Conservation (phyloP, 2,113 vertebrate species). For the Atractosteus spatula region DNA sequence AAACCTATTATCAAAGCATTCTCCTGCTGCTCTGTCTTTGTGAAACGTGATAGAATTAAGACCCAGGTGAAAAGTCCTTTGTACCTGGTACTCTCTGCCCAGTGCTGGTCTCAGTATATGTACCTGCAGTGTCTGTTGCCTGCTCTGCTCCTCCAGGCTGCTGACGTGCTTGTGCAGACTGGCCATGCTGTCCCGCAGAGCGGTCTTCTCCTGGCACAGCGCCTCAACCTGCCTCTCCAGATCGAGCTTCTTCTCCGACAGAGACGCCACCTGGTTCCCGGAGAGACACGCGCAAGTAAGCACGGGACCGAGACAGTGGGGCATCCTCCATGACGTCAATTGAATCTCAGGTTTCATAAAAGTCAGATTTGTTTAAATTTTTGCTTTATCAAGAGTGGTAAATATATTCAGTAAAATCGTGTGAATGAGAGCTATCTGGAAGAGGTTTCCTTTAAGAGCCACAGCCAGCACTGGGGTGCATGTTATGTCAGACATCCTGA, state of each 20-base stretch:
- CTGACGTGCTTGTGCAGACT: constrained; percentile 46
- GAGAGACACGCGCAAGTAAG: neutral
- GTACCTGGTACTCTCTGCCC: too few species aligned
- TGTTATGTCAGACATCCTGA: too few species aligned
- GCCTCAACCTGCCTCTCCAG: constrained; percentile 52
- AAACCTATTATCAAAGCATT: too few species aligned
- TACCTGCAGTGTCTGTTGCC: constrained; percentile 56
- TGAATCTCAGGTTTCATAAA: neutral
- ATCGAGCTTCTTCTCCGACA: constrained; percentile 54
- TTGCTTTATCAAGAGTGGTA: neutral
- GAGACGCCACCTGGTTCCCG: constrained; percentile 47
- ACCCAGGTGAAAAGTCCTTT: too few species aligned
- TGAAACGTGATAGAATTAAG: too few species aligned
- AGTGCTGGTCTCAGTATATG: too few species aligned
- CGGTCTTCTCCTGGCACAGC: constrained; percentile 49
- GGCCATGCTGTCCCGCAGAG: constrained; percentile 48
- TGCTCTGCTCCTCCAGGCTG: constrained; percentile 43
- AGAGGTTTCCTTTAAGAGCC: too few species aligned
- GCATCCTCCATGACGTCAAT: neutral
- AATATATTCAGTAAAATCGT: too few species aligned
- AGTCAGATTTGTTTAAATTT: neutral
- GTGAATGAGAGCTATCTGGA: too few species aligned
- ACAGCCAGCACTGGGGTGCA: too few species aligned
- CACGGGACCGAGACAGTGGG: neutral
- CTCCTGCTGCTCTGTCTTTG: too few species aligned